phyloP scores from a whole-genome alignment of 2,888 invertebrate species.

The Synergus umbraculus region DNA sequence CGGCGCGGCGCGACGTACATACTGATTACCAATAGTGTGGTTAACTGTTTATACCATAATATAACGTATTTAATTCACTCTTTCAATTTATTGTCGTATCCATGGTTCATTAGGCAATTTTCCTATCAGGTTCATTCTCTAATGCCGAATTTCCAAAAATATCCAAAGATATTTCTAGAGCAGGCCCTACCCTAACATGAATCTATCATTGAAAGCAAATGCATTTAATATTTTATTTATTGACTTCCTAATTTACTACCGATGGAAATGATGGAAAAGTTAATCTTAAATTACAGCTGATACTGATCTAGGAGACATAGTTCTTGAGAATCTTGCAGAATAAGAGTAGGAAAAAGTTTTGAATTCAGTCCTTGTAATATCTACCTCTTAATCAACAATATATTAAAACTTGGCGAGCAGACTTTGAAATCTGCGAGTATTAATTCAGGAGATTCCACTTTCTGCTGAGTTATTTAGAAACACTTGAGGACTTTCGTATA shows the following conservation, averaged over 20 bases:
- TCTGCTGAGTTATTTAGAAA: not conserved
- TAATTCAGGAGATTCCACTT: not conserved
- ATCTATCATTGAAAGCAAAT: too few relatives aligned
- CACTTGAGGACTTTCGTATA: not conserved
- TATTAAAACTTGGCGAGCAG: not conserved
- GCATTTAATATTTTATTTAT: too few relatives aligned
- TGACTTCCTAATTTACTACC: too few relatives aligned
- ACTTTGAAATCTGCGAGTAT: not conserved
- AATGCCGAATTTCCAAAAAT: not conserved
- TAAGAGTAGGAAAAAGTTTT: too few relatives aligned
- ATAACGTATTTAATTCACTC: not conserved
- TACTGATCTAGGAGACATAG: too few relatives aligned
- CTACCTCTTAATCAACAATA: not conserved
- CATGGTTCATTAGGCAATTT: not conserved
- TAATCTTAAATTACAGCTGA: too few relatives aligned
- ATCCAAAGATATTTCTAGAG: not conserved
- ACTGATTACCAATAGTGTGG: not conserved
- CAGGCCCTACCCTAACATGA: too few relatives aligned
- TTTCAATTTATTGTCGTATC: not conserved
- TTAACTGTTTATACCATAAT: not conserved
- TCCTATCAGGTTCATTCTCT: not conserved
- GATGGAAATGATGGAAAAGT: too few relatives aligned
- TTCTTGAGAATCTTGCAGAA: too few relatives aligned
- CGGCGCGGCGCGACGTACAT: not conserved
- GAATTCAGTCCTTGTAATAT: not conserved